phyloP scores from a whole-genome alignment of 2,888 invertebrate genomes.

The Troilus luridus region DNA sequence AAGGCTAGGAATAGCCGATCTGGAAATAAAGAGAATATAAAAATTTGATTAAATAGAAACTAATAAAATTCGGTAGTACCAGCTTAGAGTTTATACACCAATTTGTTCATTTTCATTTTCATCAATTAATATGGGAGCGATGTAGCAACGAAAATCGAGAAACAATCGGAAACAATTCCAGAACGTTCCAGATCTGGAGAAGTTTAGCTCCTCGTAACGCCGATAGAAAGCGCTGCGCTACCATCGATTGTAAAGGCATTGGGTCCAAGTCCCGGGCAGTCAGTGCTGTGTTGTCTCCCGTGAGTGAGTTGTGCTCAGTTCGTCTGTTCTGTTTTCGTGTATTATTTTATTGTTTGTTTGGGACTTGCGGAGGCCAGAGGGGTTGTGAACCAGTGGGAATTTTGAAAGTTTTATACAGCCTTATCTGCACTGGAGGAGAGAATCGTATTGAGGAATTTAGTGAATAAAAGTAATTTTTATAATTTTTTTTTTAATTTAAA shows the following conservation, averaged over 20 bases:
- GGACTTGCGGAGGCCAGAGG: background rate
- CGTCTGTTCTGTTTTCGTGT: background rate
- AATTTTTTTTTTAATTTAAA: background rate
- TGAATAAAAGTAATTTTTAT: background rate
- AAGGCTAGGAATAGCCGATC: too few species aligned
- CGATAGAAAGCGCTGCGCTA: background rate
- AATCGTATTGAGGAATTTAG: background rate
- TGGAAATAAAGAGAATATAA: too few species aligned
- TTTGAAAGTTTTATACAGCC: background rate
- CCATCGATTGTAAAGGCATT: constrained; percentile 24
- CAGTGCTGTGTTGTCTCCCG: constrained; percentile 25
- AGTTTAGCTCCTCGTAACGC: background rate
- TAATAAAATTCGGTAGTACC: too few species aligned
- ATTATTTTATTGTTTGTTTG: background rate
- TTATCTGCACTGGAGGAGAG: background rate
- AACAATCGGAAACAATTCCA: background rate
- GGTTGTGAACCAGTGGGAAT: background rate
- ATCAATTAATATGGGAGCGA: background rate
- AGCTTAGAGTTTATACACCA: too few species aligned
- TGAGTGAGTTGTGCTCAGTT: background rate
- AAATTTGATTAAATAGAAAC: too few species aligned
- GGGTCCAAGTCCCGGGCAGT: constrained; percentile 18
- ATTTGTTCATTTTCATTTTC: too few species aligned
- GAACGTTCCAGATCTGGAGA: background rate
- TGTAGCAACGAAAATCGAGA: background rate